Evolutionary conservation across 2,797 vertebrate genomes (phyloP), one percentile per base, ranked within the genome.

Genomic region (Argentina silus): DNA sequence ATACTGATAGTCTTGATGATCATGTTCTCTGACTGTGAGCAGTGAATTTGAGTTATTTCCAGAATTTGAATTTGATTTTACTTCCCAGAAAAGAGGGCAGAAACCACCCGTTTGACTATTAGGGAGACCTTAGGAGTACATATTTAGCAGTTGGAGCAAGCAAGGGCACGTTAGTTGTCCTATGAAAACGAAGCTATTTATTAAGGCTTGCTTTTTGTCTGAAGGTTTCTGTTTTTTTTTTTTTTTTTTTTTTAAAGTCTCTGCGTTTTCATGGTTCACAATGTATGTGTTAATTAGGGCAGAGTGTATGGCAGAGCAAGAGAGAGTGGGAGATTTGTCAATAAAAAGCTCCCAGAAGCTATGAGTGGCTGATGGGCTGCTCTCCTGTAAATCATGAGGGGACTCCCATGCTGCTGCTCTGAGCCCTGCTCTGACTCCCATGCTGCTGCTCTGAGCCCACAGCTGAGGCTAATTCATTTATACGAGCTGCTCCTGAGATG

Each of bases 351-450:
- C 80, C 79, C 76, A 81, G 71, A 63, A 82, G 80, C 75, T 45
- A 73, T 48, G 69, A 86, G 82, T 81, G 78, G 74, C 81, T 81
- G 74, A 74, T 83, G 83, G 51, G 74, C 75, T 79, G 80, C 81
- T 78, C 62, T 74, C 73, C 78, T 83, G 85, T 91, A 91, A 91
- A 91, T 90, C 89, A 93, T 78, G 79, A 69, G 79, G 87, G 79
- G 70, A 77, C 84, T 91, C 80, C 81, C 70, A 63, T 60, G 15
- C 3, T 7, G 79, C 80, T 83, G 85, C 80, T 83, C 66, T 21
- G 80, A 69, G 65, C 57, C 78, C 7, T 17, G 6, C 19, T 67
- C 56, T 36, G 61, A 45, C 48, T 60, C 69, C 77, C 68, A 75
- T 66, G 62, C 53, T 84, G 79, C 79, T 81, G 84, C 79, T 83